Base-by-base conservation (phyloP, 1,140 invertebrate genomes). In the Drosophila chauvacae region DNA sequence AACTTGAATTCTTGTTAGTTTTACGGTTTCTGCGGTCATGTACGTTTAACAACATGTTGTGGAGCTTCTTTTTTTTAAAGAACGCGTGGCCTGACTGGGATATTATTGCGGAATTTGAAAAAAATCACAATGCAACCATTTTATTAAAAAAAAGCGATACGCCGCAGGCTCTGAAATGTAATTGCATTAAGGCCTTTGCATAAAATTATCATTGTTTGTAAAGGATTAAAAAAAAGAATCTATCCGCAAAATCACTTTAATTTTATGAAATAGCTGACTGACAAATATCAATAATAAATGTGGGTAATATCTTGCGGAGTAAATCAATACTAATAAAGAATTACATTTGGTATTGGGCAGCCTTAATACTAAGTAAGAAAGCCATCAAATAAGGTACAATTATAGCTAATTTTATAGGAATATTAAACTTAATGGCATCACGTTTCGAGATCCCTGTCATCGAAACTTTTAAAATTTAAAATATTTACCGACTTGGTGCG, bases 1-100 rank as follows among this genome's bases (percentile, higher is more conserved):
- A 80, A 82, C 42, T 69, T 77, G n/a, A 80, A 83, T 83, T 66
- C 71, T 73, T 75, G 51, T 74, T 86, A 63, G 69, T 77, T 87
- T 51, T 58, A 62, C 50, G 59, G 62, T 72, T 66, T 60, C 81
- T 83, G 81, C 39, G 78, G 81, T 77, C 42, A 37, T 58, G 70
- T 74, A 55, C 47, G 18, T 44, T 53, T 58, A 55, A 55, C 42
- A 76, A 33, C 39, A 23, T 23, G 28, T 33, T 20, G 41, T 45
- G 13, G 11, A 33, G 11, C 7, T 3, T 0, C n/a, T 11, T 11
- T 37, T 48, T 65, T 68, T 33, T 6, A 26, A 47, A 26, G 14
- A 33, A 70, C 47, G 9, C 18, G 11, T 7, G 33, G 13, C 18
- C 20, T 35, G 50, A 20, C 30, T 13, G 7, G 16, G 5, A 42